These are phyloP conservation scores for Dendrocincla fuliginosa DNA, from an alignment of 2,797 vertebrate species.

Conservation along the genomic window DNA sequence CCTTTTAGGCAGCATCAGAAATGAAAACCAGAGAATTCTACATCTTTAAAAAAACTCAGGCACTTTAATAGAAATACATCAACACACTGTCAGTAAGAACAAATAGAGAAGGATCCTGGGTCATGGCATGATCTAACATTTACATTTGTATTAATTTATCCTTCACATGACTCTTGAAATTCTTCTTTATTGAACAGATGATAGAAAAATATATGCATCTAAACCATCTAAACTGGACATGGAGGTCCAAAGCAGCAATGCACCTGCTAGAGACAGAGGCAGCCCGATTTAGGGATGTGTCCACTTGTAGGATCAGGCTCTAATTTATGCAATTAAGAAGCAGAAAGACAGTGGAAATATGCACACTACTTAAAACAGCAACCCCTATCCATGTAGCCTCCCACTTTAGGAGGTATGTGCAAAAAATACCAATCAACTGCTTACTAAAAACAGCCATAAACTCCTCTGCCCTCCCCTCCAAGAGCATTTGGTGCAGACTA, in stretches of 20 bases:
- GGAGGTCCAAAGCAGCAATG: background rate
- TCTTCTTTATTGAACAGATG: background rate
- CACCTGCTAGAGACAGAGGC: background rate
- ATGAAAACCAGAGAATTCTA: constrained; percentile 27
- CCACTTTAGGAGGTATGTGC: background rate
- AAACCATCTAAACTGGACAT: background rate
- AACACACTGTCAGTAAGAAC: background rate
- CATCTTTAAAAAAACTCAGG: fast-evolving
- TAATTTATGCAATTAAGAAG: background rate
- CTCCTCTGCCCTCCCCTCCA: background rate
- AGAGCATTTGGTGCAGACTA: background rate
- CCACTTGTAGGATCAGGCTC: background rate
- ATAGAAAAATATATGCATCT: background rate
- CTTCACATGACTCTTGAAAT: background rate
- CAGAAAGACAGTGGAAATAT: background rate
- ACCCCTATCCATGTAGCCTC: background rate
- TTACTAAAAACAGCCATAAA: background rate
- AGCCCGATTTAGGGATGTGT: background rate
- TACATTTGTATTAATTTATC: background rate
- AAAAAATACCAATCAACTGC: background rate
- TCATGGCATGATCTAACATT: background rate
- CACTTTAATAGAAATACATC: background rate
- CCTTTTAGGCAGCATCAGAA: constrained; percentile 29
- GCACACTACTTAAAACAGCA: background rate
- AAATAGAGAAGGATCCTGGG: background rate